phyloP scores from a whole-genome alignment of 2,888 invertebrate genomes.

The Pristionchus exspectatus region DNA sequence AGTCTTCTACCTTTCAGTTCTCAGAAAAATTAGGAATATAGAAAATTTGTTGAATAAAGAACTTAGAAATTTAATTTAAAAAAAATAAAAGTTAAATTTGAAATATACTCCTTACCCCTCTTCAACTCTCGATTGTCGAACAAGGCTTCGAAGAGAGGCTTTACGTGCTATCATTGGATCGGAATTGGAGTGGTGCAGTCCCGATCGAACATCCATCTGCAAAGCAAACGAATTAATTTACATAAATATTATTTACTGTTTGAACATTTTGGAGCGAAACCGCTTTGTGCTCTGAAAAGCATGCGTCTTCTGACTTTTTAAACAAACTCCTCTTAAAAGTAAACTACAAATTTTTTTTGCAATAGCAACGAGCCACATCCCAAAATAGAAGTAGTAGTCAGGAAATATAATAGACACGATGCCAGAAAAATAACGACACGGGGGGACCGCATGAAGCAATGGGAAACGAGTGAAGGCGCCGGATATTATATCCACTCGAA shows the following conservation, averaged over 20 bases:
- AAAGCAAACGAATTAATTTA: background rate
- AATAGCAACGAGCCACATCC: background rate
- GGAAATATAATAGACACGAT: background rate
- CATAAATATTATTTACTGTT: background rate
- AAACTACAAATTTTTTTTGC: constrained; percentile 8
- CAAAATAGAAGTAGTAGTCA: background rate
- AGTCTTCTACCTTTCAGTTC: no score
- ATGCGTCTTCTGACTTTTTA: background rate
- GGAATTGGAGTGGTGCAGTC: constrained; percentile 35
- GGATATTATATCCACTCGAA: constrained; percentile 37
- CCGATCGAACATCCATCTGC: background rate
- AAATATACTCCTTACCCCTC: constrained; percentile 12
- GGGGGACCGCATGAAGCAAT: background rate
- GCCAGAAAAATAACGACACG: background rate
- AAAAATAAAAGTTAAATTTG: background rate
- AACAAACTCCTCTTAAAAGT: background rate
- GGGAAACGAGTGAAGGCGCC: background rate
- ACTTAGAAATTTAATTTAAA: no score
- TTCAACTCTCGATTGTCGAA: constrained; percentile 29
- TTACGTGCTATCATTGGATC: constrained; percentile 34
- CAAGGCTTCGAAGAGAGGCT: constrained; percentile 35
- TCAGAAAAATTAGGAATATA: no score
- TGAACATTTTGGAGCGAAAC: background rate
- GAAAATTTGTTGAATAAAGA: no score
- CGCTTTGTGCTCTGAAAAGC: no score